Evolutionary conservation across 92 coral and sea anemone species (phyloP).

Genomic region (Galaxea fascicularis): DNA sequence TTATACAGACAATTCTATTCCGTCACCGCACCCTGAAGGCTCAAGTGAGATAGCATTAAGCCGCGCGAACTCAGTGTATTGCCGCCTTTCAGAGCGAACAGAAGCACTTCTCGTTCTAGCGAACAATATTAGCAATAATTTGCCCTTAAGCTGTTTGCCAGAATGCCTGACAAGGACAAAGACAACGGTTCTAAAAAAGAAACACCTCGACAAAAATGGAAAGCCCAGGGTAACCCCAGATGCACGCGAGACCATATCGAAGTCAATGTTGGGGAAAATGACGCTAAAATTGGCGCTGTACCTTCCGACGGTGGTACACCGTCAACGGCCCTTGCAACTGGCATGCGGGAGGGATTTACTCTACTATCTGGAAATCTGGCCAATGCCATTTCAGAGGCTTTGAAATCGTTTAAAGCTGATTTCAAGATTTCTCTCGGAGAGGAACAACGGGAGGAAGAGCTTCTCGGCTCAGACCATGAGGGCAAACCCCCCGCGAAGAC

Average conservation of each 20-base stretch:
- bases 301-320: not conserved
- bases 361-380: too few relatives aligned
- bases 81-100: slow-evolving; percentile 38
- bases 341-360: too few relatives aligned
- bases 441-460: slow-evolving; percentile 5
- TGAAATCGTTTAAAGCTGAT: slow-evolving; percentile 36
- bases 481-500: slow-evolving; percentile 54
- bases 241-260: too few relatives aligned
- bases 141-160: not conserved
- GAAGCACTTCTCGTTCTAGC: not conserved
- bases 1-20: too few relatives aligned
- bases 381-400: slow-evolving; percentile 54
- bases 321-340: not conserved
- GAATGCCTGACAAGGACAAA: slow-evolving; percentile 16
- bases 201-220: not conserved
- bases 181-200: slow-evolving; percentile 14
- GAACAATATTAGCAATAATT: slow-evolving; percentile 9
- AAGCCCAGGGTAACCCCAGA: not conserved
- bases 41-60: too few relatives aligned
- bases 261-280: slow-evolving; percentile 47
- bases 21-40: too few relatives aligned
- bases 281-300: slow-evolving; percentile 44
- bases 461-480: not conserved
- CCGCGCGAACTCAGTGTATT: too few relatives aligned
- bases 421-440: slow-evolving; percentile 25